Percentiles rank a stretch among this genome's conserved stretches.
These are phyloP conservation scores for Brachyistius frenatus DNA, from an alignment of 2,113 vertebrate species.

Conservation along the genomic window DNA sequence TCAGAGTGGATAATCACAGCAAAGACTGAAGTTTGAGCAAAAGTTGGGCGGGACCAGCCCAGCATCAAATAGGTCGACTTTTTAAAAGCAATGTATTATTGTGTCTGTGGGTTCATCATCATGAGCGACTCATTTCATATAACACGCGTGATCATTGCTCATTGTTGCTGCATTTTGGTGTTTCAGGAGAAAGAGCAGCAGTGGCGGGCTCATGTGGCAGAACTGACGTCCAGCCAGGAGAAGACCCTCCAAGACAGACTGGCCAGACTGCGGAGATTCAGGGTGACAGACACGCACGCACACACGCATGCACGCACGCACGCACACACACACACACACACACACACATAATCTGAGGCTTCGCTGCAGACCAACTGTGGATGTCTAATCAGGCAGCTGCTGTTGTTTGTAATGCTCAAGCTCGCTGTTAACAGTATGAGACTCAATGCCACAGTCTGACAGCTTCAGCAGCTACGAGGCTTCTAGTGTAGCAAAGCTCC, in stretches of 20 bases:
- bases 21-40: no score
- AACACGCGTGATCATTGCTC: no score
- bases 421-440: neutral
- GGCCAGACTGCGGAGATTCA: conserved; percentile 77
- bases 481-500: conserved; percentile 40
- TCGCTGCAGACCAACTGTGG: neutral
- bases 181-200: conserved; percentile 78
- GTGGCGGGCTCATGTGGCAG: conserved; percentile 75
- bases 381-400: neutral
- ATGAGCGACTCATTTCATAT: neutral
- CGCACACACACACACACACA: no score
- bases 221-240: conserved; percentile 72
- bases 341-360: neutral
- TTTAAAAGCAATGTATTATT: neutral
- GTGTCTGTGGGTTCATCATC: neutral
- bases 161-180: neutral
- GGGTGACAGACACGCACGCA: conserved; percentile 63
- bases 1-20: no score
- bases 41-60: no score
- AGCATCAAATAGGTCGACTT: no score
- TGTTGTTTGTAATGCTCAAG: conserved; percentile 1
- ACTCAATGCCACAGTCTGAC: conserved; percentile 10
- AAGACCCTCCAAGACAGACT: conserved; percentile 66
- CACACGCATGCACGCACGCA: no score
- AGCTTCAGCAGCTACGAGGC: neutral